Percentiles rank a stretch among this genome's conserved stretches.
Conservation (phyloP, 2,888 invertebrate species). For the Chloromyia formosa region DNA sequence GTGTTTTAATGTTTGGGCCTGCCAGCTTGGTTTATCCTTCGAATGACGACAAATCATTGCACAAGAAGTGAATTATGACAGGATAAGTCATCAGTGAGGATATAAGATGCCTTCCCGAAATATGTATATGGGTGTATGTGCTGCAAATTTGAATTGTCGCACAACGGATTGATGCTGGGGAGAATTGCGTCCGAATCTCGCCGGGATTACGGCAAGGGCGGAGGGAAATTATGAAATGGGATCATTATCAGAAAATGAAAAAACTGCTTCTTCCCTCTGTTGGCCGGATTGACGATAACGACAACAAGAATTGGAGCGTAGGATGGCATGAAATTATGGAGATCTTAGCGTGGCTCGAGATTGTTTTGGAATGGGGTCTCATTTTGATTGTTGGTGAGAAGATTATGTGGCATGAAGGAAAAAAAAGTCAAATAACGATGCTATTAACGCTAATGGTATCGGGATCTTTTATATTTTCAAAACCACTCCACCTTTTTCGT, state of each 20-base stretch:
- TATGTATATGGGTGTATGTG: slow-evolving; percentile 13
- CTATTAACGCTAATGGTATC: slow-evolving; percentile 38
- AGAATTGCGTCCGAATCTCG: slow-evolving; percentile 8
- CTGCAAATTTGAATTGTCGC: slow-evolving; percentile 14
- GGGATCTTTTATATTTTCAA: not conserved
- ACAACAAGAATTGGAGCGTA: slow-evolving; percentile 15
- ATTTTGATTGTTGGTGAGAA: slow-evolving; percentile 32
- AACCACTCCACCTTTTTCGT: not conserved
- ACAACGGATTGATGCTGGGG: not conserved
- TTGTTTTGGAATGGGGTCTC: slow-evolving; percentile 14
- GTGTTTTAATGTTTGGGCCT: slow-evolving; percentile 33
- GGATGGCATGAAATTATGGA: not conserved
- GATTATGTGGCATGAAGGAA: not conserved
- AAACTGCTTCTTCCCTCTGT: slow-evolving; percentile 45
- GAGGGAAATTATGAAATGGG: slow-evolving; percentile 46
- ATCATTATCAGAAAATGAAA: slow-evolving; percentile 49
- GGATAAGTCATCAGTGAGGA: slow-evolving; percentile 48
- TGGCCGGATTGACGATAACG: slow-evolving; percentile 36
- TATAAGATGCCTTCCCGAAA: slow-evolving; percentile 23
- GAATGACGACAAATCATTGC: slow-evolving; percentile 45
- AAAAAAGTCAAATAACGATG: slow-evolving; percentile 37
- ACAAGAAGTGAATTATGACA: slow-evolving; percentile 47
- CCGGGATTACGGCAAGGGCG: not conserved
- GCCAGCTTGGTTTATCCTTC: slow-evolving; percentile 28
- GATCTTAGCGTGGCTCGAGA: not conserved